A percentile compares a stretch with the other conserved stretches of the same genome.
phyloP scores from a whole-genome alignment of 2,797 vertebrate genomes.

The Acanthurus lineatus region DNA sequence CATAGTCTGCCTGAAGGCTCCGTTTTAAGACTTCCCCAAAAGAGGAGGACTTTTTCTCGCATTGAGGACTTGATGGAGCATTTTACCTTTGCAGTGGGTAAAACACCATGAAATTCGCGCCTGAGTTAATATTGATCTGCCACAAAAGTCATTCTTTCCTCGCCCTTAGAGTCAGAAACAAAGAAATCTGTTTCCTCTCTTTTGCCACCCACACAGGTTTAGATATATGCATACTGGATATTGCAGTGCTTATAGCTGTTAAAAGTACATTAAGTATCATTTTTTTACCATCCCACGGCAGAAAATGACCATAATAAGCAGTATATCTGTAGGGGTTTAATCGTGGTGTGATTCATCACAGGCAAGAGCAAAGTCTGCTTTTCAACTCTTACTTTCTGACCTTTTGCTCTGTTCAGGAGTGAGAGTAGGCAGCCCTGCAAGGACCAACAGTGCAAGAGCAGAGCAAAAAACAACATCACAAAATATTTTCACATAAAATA shows the following conservation, averaged over 20 bases:
- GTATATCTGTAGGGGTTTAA: constrained; percentile 32
- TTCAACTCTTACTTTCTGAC: constrained; percentile 46
- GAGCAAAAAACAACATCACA: constrained; percentile 14
- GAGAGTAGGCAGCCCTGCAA: constrained; percentile 11
- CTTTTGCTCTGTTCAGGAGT: constrained; percentile 42
- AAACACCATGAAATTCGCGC: constrained; percentile 57
- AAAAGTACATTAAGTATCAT: constrained; percentile 43
- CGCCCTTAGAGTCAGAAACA: constrained; percentile 46
- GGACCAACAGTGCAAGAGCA: not conserved
- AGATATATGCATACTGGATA: constrained; percentile 14
- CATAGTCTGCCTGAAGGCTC: constrained; percentile 73
- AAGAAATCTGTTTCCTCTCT: constrained; percentile 42
- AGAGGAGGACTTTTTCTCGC: constrained; percentile 52
- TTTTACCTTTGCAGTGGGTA: constrained; percentile 54
- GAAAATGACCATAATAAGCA: constrained; percentile 46
- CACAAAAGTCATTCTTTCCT: constrained; percentile 53
- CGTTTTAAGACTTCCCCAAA: constrained; percentile 62
- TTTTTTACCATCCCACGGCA: constrained; percentile 19
- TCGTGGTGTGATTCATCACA: constrained; percentile 38
- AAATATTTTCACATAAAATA: constrained; percentile 1
- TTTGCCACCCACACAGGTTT: constrained; percentile 34
- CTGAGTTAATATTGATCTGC: constrained; percentile 60
- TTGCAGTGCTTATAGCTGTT: constrained; percentile 26
- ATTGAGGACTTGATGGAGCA: constrained; percentile 55
- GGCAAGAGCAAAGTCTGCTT: constrained; percentile 30